Conservation (phyloP, 1,140 invertebrate species). For the Halictus rubicundus region DNA sequence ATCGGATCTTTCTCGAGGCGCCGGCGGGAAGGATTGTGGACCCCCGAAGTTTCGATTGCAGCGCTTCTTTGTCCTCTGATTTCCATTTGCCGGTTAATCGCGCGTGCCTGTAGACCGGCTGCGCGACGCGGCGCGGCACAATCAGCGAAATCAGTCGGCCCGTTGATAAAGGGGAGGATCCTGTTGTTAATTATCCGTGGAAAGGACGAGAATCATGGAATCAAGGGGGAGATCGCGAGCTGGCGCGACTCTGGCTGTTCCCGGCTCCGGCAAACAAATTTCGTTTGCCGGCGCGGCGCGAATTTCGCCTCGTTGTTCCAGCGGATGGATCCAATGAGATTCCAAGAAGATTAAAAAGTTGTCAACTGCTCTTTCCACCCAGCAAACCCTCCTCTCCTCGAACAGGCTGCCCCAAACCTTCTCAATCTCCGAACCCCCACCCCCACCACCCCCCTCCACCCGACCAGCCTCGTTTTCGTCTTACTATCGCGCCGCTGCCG, state of each 20-base stretch:
- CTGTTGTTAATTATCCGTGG: slow-evolving; percentile 20
- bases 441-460: too few relatives aligned
- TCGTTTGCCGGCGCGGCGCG: slow-evolving; percentile 57
- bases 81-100: background rate
- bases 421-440: too few relatives aligned
- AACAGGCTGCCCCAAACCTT: too few relatives aligned
- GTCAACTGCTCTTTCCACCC: slow-evolving; percentile 63
- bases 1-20: too few relatives aligned
- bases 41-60: background rate
- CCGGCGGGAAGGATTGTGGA: too few relatives aligned
- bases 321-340: slow-evolving; percentile 65
- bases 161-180: background rate
- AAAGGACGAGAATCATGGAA: background rate
- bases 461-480: slow-evolving; percentile 33
- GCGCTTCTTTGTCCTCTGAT: background rate
- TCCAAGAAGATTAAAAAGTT: slow-evolving; percentile 70
- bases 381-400: background rate
- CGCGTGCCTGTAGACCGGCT: background rate
- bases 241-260: slow-evolving; percentile 26
- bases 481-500: slow-evolving; percentile 40
- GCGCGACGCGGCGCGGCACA: background rate
- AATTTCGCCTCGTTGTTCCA: slow-evolving; percentile 61
- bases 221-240: slow-evolving; percentile 16
- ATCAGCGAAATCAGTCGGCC: background rate
- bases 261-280: slow-evolving; percentile 55